These are phyloP conservation scores for Nibea coibor DNA, from an alignment of 2,113 vertebrate genomes.

Conservation along the genomic window DNA sequence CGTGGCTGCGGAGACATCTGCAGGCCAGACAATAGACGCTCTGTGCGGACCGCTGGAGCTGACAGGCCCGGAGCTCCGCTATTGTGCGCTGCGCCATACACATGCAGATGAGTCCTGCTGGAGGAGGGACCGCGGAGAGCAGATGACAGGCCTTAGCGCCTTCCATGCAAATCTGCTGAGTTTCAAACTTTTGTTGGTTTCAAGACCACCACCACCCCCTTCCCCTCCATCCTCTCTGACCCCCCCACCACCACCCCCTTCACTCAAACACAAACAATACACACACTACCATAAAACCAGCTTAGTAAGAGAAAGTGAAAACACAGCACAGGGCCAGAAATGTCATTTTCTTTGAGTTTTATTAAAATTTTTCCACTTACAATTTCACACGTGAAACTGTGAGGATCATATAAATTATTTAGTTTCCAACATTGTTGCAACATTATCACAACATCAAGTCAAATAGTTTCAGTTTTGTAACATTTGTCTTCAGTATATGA, in stretches of 20 bases:
- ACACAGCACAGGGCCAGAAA: conserved; percentile 9
- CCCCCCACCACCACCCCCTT: neutral
- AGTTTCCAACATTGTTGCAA: conserved; percentile 45
- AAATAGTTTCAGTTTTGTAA: conserved; percentile 25
- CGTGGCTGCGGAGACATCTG: conserved; percentile 83
- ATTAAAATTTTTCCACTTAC: conserved; percentile 43
- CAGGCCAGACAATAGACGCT: conserved; percentile 74
- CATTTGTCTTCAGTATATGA: conserved; percentile 22
- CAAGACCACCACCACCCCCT: neutral
- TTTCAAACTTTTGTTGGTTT: conserved; percentile 46
- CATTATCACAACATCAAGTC: conserved; percentile 14
- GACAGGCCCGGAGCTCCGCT: conserved; percentile 70
- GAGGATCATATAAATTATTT: conserved; percentile 21
- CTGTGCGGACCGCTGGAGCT: conserved; percentile 76
- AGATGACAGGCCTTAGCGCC: conserved; percentile 67
- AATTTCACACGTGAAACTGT: conserved; percentile 34
- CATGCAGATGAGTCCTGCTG: conserved; percentile 80
- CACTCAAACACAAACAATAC: conserved; percentile 1
- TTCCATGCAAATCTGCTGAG: conserved; percentile 58
- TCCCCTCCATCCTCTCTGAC: neutral
- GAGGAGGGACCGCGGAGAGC: conserved; percentile 48
- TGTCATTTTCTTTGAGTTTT: conserved; percentile 21
- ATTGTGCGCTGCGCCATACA: conserved; percentile 80
- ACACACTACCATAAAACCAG: neutral
- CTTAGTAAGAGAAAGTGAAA: conserved; percentile 42